Evolutionary conservation across 2,888 invertebrate genomes (phyloP).

Genomic region (Plusia festucae): DNA sequence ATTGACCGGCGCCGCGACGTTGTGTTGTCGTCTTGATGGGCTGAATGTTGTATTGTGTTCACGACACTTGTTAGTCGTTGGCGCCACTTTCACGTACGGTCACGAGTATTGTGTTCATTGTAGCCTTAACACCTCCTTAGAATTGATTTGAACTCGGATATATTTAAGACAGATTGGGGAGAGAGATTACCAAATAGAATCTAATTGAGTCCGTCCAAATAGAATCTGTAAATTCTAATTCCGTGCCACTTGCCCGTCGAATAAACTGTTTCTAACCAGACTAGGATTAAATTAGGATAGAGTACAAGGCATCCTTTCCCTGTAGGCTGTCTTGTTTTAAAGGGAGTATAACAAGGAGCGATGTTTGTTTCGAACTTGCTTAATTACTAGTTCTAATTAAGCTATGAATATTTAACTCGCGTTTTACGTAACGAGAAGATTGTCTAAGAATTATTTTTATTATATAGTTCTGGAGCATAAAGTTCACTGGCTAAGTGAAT

Average conservation of each 20-base stretch:
- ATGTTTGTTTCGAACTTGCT: not conserved
- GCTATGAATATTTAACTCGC: not conserved
- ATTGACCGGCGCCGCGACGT: too few relatives aligned
- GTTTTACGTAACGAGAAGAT: not conserved
- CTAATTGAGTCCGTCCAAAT: conserved; percentile 25
- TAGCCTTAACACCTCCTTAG: conserved; percentile 35
- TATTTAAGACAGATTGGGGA: conserved; percentile 30
- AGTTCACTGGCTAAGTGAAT: not conserved
- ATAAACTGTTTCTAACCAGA: conserved; percentile 23
- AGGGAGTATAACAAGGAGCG: not conserved
- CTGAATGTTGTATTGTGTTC: conserved; percentile 48
- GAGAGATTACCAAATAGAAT: conserved; percentile 49
- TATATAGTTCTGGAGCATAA: not conserved
- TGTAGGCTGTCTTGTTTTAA: conserved; percentile 7
- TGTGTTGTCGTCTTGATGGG: conserved; percentile 50
- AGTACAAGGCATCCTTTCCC: not conserved
- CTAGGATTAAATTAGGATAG: conserved; percentile 16
- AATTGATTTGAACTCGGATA: conserved; percentile 40
- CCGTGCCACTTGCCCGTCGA: conserved; percentile 41
- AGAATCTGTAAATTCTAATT: conserved; percentile 26
- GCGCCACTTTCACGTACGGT: conserved; percentile 41
- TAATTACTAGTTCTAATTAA: conserved; percentile 1
- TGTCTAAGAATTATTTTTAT: not conserved
- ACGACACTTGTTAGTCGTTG: conserved; percentile 24
- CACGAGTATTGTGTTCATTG: conserved; percentile 44